These are phyloP conservation scores for Theropithecus gelada DNA, from an alignment of 2,113 vertebrate species.

Conservation along the genomic window DNA sequence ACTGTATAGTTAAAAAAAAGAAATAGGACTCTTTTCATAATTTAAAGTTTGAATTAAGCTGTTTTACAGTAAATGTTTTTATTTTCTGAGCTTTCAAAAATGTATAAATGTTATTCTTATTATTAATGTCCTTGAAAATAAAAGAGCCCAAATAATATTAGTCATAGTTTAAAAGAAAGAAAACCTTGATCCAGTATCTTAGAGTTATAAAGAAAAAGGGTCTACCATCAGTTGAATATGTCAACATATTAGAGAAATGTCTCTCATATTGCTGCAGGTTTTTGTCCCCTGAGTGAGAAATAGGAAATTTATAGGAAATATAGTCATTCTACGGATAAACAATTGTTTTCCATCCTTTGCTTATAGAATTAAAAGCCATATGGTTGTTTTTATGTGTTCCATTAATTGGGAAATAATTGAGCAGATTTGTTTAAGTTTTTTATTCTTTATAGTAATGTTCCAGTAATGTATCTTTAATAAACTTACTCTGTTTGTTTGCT, in stretches of 20 bases:
- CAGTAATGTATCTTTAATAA: constrained; percentile 21
- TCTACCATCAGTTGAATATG: neutral
- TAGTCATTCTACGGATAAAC: neutral
- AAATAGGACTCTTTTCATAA: neutral
- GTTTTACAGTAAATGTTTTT: constrained; percentile 3
- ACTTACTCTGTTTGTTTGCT: constrained; percentile 55
- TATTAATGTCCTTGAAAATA: constrained; percentile 41
- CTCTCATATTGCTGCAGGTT: neutral
- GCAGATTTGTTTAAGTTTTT: neutral
- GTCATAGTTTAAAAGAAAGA: constrained; percentile 41
- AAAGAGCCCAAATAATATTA: neutral
- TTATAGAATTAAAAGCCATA: constrained; percentile 43
- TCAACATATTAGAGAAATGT: neutral
- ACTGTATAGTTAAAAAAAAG: neutral
- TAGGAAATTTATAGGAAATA: constrained; percentile 42
- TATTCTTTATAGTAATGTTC: constrained; percentile 36
- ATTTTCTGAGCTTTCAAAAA: neutral
- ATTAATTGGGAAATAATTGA: constrained; percentile 31
- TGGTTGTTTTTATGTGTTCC: neutral
- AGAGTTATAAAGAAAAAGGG: neutral
- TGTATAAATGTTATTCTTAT: constrained; percentile 11
- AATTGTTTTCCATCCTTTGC: constrained; percentile 47
- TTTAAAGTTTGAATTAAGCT: constrained; percentile 34
- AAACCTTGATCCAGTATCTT: neutral
- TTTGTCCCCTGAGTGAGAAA: neutral